Evolutionary conservation across 2,888 invertebrate genomes (phyloP).

Genomic region (Deilephila elpenor): DNA sequence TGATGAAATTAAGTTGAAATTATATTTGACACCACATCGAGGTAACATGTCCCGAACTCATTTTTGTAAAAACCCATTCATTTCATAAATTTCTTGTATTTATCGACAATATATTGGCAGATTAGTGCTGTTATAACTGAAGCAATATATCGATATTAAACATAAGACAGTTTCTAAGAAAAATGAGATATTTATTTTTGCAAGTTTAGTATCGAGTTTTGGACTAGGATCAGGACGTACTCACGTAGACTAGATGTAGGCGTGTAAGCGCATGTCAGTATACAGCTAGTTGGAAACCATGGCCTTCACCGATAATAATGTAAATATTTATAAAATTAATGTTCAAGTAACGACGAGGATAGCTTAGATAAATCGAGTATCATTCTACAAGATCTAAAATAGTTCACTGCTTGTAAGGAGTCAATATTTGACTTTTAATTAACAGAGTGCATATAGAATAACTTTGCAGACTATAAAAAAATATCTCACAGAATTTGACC

Average conservation of each 20-base stretch:
- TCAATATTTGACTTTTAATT: too few species aligned
- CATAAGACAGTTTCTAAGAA: background rate
- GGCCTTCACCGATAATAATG: constrained; percentile 57
- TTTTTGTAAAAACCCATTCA: background rate
- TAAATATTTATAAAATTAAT: constrained; percentile 9
- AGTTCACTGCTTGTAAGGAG: background rate
- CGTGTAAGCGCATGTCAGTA: constrained; percentile 45
- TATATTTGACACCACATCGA: background rate
- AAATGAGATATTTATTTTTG: background rate
- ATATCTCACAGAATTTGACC: background rate
- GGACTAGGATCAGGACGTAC: constrained; percentile 23
- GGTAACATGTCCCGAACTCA: too few species aligned
- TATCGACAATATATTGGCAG: background rate
- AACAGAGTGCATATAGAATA: too few species aligned
- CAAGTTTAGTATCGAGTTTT: constrained; percentile 21
- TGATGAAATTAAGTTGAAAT: background rate
- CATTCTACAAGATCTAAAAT: background rate
- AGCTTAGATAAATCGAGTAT: background rate
- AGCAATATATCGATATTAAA: constrained; percentile 1
- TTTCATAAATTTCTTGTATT: too few species aligned
- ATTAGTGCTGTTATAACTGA: background rate
- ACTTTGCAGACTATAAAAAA: background rate
- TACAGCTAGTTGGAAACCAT: constrained; percentile 50
- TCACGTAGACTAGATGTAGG: constrained; percentile 30
- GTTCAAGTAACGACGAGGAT: constrained; percentile 24